Base-by-base conservation (phyloP, 2,113 vertebrate genomes). In the Otocyon megalotis region DNA sequence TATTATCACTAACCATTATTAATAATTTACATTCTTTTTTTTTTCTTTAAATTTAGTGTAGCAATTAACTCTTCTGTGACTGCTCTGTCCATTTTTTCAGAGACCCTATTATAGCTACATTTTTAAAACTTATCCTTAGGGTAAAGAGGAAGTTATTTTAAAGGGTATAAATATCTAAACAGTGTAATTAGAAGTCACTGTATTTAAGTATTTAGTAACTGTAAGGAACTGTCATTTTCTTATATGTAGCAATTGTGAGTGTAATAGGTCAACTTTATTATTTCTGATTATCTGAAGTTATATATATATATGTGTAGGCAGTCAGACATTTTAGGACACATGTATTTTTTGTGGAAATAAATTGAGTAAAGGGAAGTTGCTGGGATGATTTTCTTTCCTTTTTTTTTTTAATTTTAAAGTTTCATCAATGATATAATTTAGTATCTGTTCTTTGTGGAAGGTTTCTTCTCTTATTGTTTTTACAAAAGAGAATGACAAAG, bases 111-210 rank as follows among this genome's bases (percentile, higher is more conserved):
- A 88, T 0, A 90, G 11, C 26, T 84, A 3, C 43, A 43, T 88
- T 97, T 97, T 93, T 19, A 32, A 76, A 67, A 22, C 6, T 83
- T 91, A 79, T 14, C 43, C 13, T 88, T 72, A 90, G 22, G 26
- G 7, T 58, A 65, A 35, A 53, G 30, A 90, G 20, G 11, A 65
- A 81, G 37, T 77, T 8, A 71, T 80, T 94, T 84, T 76, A 8
- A 97, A 71, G 20, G 9, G 2, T 32, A 28, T 72, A 77, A 71
- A 67, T 94, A 92, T 69, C 76, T 93, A 90, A 79, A 26, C 83
- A 79, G 6, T 76, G 2, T 96, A 76, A 77, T 81, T 91, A 65
- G 9, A 80, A 80, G 26, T 79, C 20, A 35, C 32, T 82, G 8
- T 94, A 60, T 60, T 71, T 63, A 89, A 96, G 6, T 22, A 50